Base-by-base conservation (phyloP, 2,888 invertebrate genomes). In the Drosophila dives region DNA sequence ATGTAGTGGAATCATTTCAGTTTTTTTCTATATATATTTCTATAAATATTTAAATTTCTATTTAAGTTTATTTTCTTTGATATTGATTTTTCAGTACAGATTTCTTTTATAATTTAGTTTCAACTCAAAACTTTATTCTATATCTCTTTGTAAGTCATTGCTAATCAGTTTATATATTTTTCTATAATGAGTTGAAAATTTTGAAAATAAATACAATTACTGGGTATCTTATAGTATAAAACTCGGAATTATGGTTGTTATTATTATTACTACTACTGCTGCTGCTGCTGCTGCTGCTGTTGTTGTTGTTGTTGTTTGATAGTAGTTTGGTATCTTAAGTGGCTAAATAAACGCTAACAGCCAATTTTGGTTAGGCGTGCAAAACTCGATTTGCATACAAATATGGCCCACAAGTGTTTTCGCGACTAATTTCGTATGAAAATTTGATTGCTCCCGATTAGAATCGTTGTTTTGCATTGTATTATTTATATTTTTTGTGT, bases 361-460 rank as follows among this genome's bases (percentile, higher is more conserved):
- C 90, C 83, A 85, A 82, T 79, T 85, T 85, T 45, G 86, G 89
- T 29, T 75, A 29, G 38, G 34, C 78, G 64, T 45, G 64, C 50
- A 15, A 12, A 49, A 56, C 77, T 64, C 48, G 64, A 86, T 84
- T 86, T 88, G 89, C 86, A 86, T 86, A 86, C 78, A 64, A 90
- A 90, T 88, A 69, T 88, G 86, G 90, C 75, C 69, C 86, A 88
- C 77, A 88, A 86, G 83, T 86, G 85, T 80, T 90, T 73, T 69
- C 40, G 75, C 85, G 80, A 88, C 86, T 88, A 88, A 86, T 88
- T 90, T 88, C 67, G 86, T 83, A 85, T 86, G 86, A 90, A 86
- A 88, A 85, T 88, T 86, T 90, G 90, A 88, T 90, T 88, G 89
- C 74, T 69, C 58, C 58, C 89, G 90, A 86, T 86, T 85, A 86